These are phyloP conservation scores for Chionis minor DNA, from an alignment of 2,113 vertebrate genomes.

Conservation along the genomic window DNA sequence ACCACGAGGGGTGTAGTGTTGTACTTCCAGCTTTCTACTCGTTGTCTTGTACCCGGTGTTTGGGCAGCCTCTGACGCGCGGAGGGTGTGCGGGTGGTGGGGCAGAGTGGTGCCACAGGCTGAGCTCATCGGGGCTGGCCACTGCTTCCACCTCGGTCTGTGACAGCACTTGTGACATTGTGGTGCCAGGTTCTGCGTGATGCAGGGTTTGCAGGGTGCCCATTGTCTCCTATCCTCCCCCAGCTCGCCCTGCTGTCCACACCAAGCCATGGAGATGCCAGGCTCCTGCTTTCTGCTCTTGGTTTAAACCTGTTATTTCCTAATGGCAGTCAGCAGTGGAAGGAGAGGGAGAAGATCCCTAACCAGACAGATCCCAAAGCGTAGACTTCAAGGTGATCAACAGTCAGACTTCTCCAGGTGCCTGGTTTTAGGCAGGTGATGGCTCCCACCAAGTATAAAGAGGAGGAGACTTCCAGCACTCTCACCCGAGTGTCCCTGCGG, in stretches of 20 bases:
- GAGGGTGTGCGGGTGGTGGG: neutral
- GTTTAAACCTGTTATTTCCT: neutral
- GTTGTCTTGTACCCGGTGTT: fast-evolving
- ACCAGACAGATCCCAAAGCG: neutral
- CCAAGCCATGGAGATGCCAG: neutral
- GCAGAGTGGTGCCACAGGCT: fast-evolving
- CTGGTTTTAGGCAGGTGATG: fast-evolving
- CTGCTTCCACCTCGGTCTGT: neutral
- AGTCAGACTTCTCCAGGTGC: neutral
- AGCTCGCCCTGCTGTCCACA: neutral
- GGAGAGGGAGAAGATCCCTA: neutral
- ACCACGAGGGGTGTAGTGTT: fast-evolving
- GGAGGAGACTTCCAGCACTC: neutral
- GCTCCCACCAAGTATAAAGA: neutral
- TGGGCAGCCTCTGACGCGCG: fast-evolving
- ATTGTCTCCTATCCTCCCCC: neutral
- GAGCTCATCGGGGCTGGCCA: neutral
- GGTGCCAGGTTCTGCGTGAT: fast-evolving
- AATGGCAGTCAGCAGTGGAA: neutral
- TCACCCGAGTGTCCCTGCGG: neutral
- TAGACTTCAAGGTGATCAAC: neutral
- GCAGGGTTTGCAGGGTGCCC: neutral
- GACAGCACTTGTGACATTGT: neutral
- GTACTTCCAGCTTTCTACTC: neutral
- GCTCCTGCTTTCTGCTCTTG: neutral